These are phyloP conservation scores for Crotalus adamanteus DNA, from an alignment of 2,797 vertebrate genomes.

Conservation along the genomic window DNA sequence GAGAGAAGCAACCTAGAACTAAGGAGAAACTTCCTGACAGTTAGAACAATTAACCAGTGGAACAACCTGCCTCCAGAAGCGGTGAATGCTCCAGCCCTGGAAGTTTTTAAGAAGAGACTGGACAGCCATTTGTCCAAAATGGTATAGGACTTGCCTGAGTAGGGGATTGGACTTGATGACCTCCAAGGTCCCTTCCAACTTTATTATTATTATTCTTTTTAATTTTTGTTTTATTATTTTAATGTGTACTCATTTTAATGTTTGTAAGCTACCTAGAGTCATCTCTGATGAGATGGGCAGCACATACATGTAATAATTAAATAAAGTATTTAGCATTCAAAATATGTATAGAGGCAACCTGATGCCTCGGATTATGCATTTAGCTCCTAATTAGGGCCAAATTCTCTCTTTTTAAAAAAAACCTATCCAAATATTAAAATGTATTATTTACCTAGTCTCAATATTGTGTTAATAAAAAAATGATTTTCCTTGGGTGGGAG, in stretches of 20 bases:
- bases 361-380: neutral
- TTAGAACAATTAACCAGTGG: too few relatives aligned
- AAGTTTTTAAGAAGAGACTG: too few relatives aligned
- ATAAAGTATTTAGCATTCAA: neutral
- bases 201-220: neutral
- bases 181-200: too few relatives aligned
- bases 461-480: neutral
- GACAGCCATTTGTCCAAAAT: too few relatives aligned
- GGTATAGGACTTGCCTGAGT: too few relatives aligned
- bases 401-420: neutral
- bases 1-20: too few relatives aligned
- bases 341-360: neutral
- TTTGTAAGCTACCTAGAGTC: neutral
- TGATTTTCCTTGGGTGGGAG: neutral
- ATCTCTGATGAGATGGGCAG: neutral
- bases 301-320: neutral
- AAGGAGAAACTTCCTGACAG: too few relatives aligned
- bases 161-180: too few relatives aligned
- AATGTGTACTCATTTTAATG: neutral
- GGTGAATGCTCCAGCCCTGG: too few relatives aligned
- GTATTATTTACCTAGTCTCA: neutral
- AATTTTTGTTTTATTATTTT: too few relatives aligned
- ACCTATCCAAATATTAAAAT: neutral
- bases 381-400: neutral
- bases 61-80: too few relatives aligned